Conservation (phyloP, 1,140 invertebrate species). For the Musca vetustissima region DNA sequence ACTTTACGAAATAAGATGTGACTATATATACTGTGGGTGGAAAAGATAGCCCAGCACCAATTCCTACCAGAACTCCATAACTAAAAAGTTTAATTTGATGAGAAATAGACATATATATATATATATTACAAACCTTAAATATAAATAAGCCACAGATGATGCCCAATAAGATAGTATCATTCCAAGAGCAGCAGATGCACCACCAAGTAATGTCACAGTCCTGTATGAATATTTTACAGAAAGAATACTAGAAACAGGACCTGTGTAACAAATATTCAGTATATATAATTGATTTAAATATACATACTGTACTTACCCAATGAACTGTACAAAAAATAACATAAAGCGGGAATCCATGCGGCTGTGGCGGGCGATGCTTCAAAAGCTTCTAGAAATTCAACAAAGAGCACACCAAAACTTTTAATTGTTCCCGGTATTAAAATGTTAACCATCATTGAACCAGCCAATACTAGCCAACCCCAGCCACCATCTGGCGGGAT, state of each 20-base stretch:
- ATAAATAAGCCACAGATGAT: constrained; percentile 73
- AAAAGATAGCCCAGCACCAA: constrained; percentile 77
- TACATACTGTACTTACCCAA: constrained; percentile 62
- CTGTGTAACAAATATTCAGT: constrained; percentile 54
- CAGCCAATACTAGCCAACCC: constrained; percentile 82
- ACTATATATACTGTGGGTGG: constrained; percentile 90
- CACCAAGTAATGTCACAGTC: constrained; percentile 85
- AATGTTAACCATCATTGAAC: constrained; percentile 78
- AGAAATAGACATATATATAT: neutral
- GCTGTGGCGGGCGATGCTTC: constrained; percentile 70
- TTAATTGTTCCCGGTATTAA: constrained; percentile 82
- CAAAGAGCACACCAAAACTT: constrained; percentile 81
- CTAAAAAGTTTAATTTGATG: constrained; percentile 60
- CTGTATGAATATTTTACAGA: constrained; percentile 89
- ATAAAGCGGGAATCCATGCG: constrained; percentile 81
- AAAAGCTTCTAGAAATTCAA: constrained; percentile 77
- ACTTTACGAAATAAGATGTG: constrained; percentile 81
- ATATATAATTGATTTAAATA: neutral
- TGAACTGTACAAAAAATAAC: constrained; percentile 84
- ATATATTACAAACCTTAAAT: constrained; percentile 65
- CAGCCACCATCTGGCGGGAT: constrained; percentile 72
- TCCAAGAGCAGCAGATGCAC: constrained; percentile 78
- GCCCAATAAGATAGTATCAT: constrained; percentile 86
- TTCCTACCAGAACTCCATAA: constrained; percentile 79
- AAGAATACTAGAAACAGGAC: constrained; percentile 85